Base-by-base conservation (phyloP, 2,113 vertebrate genomes). In the Phyllopteryx taeniolatus region DNA sequence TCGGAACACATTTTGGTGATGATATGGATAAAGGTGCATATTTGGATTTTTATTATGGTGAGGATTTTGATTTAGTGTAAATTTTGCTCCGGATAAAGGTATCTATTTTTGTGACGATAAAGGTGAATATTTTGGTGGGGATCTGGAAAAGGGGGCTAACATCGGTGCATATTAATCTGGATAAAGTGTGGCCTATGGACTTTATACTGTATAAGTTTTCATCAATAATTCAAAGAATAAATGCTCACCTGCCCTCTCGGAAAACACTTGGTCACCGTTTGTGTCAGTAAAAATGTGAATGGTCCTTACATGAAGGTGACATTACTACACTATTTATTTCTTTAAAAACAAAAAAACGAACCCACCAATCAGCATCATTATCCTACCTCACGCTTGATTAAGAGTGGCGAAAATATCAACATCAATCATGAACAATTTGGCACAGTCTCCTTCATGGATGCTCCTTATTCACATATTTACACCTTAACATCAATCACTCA, bases 231-330 rank as follows among this genome's bases (percentile, higher is more conserved):
- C 22, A 57, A 59, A 59, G 2, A 6, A 31, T 33, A 59, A 31
- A 59, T 33, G 27, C n/a, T 8, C 22, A 2, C 17, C 17, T 20
- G 49, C 49, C 49, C 15, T 20, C 49, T 5, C 17, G 5, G 17
- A 51, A 19, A 51, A 51, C 49, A 17, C 1, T 17, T 15, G 15
- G n/a, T 31, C 2, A 27, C 31, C 22, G 13, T 31, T 59, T 59
- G 27, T 5, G 56, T 59, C 11, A 31, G 22, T 27, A 5, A 59
- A 14, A 27, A 5, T 59, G 56, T 33, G 13, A 60, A 33, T 13
- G 31, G 31, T 33, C 27, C 14, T 31, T 14, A 61, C 59, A 61
- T 61, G 59, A 61, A 61, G 59, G 59, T 61, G 59, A 61, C 57
- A 33, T 35, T 60, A 33, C 1, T 14, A 8, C 31, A 31, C 59